A percentile compares a stretch with the other conserved stretches of the same genome.
Conservation (phyloP, 2,888 invertebrate genomes). For the Eledone cirrhosa region DNA sequence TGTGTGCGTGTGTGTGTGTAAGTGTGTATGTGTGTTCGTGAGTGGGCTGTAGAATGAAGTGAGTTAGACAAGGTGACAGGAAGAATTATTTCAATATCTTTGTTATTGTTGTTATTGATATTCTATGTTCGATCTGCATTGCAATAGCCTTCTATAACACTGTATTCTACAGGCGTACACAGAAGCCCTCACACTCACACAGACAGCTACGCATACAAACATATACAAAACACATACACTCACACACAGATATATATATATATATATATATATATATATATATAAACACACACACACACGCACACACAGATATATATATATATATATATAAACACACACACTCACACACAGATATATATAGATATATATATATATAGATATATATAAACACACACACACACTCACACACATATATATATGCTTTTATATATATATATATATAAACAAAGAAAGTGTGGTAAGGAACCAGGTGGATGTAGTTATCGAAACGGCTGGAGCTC, state of each 20-base stretch:
- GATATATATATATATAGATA: not conserved
- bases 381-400: not conserved
- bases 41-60: too few species aligned
- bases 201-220: not conserved
- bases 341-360: not conserved
- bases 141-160: too few species aligned
- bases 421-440: not conserved
- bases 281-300: not conserved
- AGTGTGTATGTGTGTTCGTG: not conserved
- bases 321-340: not conserved
- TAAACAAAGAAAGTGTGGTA: too few species aligned
- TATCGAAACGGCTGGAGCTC: too few species aligned
- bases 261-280: not conserved
- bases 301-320: not conserved
- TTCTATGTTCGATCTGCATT: too few species aligned
- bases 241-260: not conserved
- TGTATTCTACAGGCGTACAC: too few species aligned
- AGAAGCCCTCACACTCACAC: too few species aligned
- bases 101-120: too few species aligned
- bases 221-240: not conserved
- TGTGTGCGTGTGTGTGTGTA: not conserved
- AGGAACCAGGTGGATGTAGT: too few species aligned
- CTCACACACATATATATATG: not conserved
- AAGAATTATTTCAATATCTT: too few species aligned
- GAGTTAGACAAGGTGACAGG: too few species aligned